Evolutionary conservation across 2,113 vertebrate genomes (phyloP).

Genomic region (Loxodonta africana): DNA sequence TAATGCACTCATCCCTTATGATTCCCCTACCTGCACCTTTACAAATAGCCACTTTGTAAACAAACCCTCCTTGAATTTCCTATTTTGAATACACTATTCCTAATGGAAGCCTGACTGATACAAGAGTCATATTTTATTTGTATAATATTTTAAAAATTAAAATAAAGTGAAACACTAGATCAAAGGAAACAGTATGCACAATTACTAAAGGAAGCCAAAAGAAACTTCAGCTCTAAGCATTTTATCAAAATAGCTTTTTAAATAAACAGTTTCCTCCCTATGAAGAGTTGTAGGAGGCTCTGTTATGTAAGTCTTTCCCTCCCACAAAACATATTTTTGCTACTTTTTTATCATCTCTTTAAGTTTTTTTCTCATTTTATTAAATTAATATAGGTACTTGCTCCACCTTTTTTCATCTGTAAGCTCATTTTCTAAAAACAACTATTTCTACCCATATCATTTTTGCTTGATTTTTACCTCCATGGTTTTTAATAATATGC

Average conservation of each 20-base stretch:
- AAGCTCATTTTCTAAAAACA: conserved; percentile 1
- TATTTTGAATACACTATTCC: background rate
- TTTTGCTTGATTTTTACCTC: conserved; percentile 24
- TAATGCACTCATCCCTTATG: background rate
- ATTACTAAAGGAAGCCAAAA: conserved; percentile 40
- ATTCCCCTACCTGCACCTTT: background rate
- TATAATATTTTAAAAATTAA: background rate
- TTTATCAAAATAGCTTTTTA: conserved; percentile 32
- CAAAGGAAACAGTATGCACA: conserved; percentile 10
- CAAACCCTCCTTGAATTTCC: too few relatives aligned
- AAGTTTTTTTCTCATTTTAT: conserved; percentile 13
- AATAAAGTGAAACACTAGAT: conserved; percentile 4
- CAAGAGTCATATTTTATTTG: background rate
- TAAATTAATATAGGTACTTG: background rate
- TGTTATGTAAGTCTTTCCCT: conserved; percentile 17
- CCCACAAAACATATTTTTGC: background rate
- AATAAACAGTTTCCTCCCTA: background rate
- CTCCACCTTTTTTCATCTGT: background rate
- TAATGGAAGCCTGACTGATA: background rate
- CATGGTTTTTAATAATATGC: background rate
- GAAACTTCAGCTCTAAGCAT: conserved; percentile 33
- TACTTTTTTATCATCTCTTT: background rate
- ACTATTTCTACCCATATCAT: background rate
- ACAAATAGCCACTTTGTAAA: too few relatives aligned
- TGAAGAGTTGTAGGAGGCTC: conserved; percentile 3